Base-by-base conservation (phyloP, 2,113 vertebrate species). In the Elachura formosa region DNA sequence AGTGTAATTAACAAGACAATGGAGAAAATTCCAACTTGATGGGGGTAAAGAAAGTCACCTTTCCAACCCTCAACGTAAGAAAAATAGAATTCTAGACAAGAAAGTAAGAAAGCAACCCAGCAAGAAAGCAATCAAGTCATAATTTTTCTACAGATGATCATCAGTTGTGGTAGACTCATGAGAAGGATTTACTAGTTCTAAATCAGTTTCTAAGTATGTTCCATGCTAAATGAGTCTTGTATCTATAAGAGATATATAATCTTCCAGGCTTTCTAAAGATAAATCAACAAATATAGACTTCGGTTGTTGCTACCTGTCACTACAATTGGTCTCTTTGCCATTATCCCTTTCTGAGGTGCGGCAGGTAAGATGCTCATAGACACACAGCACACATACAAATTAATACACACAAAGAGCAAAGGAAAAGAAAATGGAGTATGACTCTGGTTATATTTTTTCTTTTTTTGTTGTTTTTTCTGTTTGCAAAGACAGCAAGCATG, bases 401-500 rank as follows among this genome's bases (percentile, higher is more conserved):
- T 28, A 8, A 38, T 25, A 59, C 8, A 55, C 23, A 59, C n/a
- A 52, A 69, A 81, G 41, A 45, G 14, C 1, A 2, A 91, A 93
- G 52, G 26, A 85, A 79, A 89, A 33, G 40, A 94, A 91, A 55
- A 51, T n/a, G 63, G 40, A 80, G 26, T 71, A 40, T 40, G 48
- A 56, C 14, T 49, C 7, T 25, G 29, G 36, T 12, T 41, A 23
- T 40, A 51, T 59, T 46, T 55, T 21, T 25, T 17, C 8, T 13
- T 4, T 2, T 10, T 31, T 13, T 2, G 6, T 28, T 14, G 72
- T 86, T 85, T 87, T 71, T 77, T 17, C 41, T 87, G 20, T 90
- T 93, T 92, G 74, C 66, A 92, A 84, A 78, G 86, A 93, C 71
- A 78, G 68, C 56, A 68, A 94, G 48, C 66, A 72, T 67, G 58